Percentiles rank a stretch among this genome's conserved stretches.
phyloP scores from a whole-genome alignment of 2,888 invertebrate genomes.

The Amphiduros pacificus region DNA sequence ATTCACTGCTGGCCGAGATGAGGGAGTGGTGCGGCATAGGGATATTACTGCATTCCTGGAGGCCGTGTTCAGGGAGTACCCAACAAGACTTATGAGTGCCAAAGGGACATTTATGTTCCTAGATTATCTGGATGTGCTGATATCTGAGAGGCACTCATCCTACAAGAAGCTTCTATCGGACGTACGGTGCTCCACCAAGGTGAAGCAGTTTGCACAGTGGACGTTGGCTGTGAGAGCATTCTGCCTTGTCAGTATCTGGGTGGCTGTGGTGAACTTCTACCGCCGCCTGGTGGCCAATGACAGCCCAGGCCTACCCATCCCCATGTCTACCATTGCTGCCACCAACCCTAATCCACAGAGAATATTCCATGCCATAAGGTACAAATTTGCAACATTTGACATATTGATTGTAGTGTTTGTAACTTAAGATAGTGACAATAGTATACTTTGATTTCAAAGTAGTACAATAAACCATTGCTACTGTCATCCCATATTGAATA shows the following conservation, averaged over 20 bases:
- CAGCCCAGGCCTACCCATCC: neutral
- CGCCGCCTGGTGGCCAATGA: constrained; percentile 24
- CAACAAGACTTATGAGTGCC: constrained; percentile 43
- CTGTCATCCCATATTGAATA: no score
- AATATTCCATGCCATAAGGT: constrained; percentile 47
- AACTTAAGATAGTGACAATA: no score
- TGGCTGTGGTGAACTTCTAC: constrained; percentile 54
- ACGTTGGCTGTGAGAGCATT: constrained; percentile 52
- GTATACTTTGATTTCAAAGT: no score
- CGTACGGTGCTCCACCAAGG: constrained; percentile 52
- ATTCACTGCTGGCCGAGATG: constrained; percentile 48
- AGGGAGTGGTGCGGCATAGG: constrained; percentile 39
- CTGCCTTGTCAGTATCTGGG: constrained; percentile 54
- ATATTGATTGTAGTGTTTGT: no score
- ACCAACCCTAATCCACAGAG: constrained; percentile 35
- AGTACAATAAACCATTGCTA: no score
- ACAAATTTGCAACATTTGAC: no score
- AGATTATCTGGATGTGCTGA: constrained; percentile 51
- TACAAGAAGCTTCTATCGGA: constrained; percentile 53
- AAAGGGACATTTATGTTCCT: constrained; percentile 50
- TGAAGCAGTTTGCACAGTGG: constrained; percentile 56
- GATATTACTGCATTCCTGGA: constrained; percentile 46
- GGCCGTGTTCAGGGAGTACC: constrained; percentile 55
- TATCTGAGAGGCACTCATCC: constrained; percentile 43
- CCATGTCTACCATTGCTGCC: constrained; percentile 21